Evolutionary conservation across 2,113 vertebrate genomes (phyloP).

Genomic region (Corythornis vintsioides): DNA sequence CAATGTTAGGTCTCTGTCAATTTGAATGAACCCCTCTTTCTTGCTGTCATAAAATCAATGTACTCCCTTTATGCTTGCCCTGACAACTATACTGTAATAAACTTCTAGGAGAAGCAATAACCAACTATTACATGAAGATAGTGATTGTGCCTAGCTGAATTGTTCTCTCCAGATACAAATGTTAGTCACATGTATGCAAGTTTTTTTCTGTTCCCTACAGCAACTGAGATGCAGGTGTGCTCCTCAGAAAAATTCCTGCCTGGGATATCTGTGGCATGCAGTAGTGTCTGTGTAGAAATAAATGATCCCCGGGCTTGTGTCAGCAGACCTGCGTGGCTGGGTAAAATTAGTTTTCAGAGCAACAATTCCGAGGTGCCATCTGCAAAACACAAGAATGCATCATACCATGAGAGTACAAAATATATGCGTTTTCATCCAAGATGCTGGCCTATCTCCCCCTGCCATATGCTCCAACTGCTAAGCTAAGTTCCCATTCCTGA

Average conservation of each 20-base stretch:
- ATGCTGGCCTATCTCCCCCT: conserved; percentile 58
- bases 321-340: conserved; percentile 52
- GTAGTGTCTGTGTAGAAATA: conserved; percentile 7
- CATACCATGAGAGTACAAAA: conserved; percentile 67
- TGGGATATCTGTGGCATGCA: conserved; percentile 45
- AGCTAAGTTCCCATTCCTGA: conserved; percentile 63
- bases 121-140: background rate
- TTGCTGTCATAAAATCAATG: background rate
- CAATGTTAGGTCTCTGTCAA: background rate
- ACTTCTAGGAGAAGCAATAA: background rate
- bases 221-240: conserved; percentile 23
- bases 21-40: background rate
- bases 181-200: background rate
- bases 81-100: background rate
- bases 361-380: conserved; percentile 46
- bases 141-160: background rate
- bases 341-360: conserved; percentile 56
- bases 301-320: conserved; percentile 41
- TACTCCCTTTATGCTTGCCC: background rate
- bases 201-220: background rate
- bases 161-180: background rate
- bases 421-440: conserved; percentile 61
- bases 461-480: conserved; percentile 59
- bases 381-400: conserved; percentile 67
- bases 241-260: conserved; percentile 35